These are phyloP conservation scores for Harpegnathos saltator DNA, from an alignment of 1,140 invertebrate species.

Conservation along the genomic window DNA sequence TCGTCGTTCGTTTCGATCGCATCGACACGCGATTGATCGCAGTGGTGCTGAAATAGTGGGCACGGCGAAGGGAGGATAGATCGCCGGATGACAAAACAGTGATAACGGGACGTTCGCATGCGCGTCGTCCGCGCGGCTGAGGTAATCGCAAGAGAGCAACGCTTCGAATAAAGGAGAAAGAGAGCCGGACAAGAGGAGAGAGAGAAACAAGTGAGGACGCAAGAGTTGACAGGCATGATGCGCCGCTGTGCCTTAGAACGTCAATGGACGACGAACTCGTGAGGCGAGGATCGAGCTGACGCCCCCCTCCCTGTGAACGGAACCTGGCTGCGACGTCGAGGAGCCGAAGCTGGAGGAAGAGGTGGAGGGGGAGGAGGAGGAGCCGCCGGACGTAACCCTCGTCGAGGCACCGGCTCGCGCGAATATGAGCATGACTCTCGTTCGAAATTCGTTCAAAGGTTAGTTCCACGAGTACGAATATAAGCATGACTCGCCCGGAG, in stretches of 20 bases:
- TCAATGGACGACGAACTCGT: constrained; percentile 71
- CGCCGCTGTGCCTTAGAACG: constrained; percentile 69
- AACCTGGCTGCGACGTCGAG: constrained; percentile 68
- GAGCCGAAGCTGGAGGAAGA: constrained; percentile 49
- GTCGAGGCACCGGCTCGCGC: constrained; percentile 69
- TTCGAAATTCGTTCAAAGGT: constrained; percentile 84
- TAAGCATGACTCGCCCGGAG: too few relatives aligned
- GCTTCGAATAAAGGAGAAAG: constrained; percentile 22
- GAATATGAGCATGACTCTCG: constrained; percentile 86
- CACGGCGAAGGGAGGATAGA: constrained; percentile 3
- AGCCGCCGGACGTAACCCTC: constrained; percentile 68
- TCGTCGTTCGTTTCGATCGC: not conserved
- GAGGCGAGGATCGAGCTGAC: constrained; percentile 56
- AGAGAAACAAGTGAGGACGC: constrained; percentile 13
- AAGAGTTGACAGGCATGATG: constrained; percentile 51
- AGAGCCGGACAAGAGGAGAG: not conserved
- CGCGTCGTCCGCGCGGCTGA: constrained; percentile 15
- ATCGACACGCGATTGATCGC: constrained; percentile 1
- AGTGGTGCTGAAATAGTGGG: not conserved
- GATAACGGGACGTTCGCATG: constrained; percentile 33
- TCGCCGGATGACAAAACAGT: constrained; percentile 17
- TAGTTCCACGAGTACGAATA: constrained; percentile 36
- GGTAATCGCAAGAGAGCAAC: constrained; percentile 16
- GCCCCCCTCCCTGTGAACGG: constrained; percentile 31
- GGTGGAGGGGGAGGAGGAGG: constrained; percentile 38